These are phyloP conservation scores for Holothuria scabra DNA, from an alignment of 53 echinoderm and acorn worm genomes.

Conservation along the genomic window DNA sequence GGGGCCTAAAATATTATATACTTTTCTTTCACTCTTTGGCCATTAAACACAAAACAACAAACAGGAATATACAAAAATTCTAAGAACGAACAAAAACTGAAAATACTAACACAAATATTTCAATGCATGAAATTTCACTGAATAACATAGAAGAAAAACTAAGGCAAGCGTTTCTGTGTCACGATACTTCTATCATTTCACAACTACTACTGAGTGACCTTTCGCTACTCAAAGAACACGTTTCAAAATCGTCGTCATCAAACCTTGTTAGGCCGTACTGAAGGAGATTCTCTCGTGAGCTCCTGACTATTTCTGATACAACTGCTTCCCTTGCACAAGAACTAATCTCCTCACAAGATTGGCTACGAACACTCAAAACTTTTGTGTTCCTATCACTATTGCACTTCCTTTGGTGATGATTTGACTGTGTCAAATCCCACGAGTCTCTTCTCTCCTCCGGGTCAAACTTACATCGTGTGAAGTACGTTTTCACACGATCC, in stretches of 20 bases:
- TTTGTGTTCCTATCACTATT: constrained; percentile 63
- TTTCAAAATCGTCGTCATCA: constrained; percentile 89
- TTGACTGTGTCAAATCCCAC: constrained; percentile 33
- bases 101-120: constrained; percentile 20
- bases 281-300: constrained; percentile 75
- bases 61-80: constrained; percentile 19
- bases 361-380: constrained; percentile 70
- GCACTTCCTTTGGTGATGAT: constrained; percentile 60
- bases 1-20: constrained; percentile 9
- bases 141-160: constrained; percentile 10
- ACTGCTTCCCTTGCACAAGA: constrained; percentile 94
- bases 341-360: constrained; percentile 96
- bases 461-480: constrained; percentile 70
- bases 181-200: constrained; percentile 99
- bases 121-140: constrained; percentile 25
- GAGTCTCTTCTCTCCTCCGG: constrained; percentile 69
- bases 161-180: constrained; percentile 50
- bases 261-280: constrained; percentile 69
- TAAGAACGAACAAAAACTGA: background rate
- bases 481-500: constrained; percentile 66
- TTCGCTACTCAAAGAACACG: constrained; percentile 93
- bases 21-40: constrained; percentile 26
- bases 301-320: constrained; percentile 89
- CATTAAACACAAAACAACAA: constrained; percentile 27
- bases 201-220: constrained; percentile 95